phyloP scores from a whole-genome alignment of 2,113 vertebrate genomes.

The Etia nguti region DNA sequence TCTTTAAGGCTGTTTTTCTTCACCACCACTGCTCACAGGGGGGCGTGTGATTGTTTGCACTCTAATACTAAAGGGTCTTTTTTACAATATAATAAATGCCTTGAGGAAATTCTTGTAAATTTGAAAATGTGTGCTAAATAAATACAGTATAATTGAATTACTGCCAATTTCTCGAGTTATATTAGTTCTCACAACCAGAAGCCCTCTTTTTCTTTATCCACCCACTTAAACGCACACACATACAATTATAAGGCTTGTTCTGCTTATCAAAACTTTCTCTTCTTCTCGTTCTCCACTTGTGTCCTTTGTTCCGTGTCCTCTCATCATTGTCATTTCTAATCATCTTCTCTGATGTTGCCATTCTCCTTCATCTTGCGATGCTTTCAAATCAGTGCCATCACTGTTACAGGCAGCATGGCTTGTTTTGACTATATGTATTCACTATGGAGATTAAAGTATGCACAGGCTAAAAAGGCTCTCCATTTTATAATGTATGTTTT shows the following conservation, averaged over 20 bases:
- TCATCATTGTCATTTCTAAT: not conserved
- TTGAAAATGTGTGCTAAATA: not conserved
- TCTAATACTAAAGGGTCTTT: not conserved
- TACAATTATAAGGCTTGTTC: not conserved
- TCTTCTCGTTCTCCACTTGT: not conserved
- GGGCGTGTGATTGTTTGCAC: not conserved
- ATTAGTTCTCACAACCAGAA: not conserved
- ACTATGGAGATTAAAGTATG: not conserved
- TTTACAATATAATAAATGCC: not conserved
- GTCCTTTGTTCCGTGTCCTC: not conserved
- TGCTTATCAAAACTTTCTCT: not conserved
- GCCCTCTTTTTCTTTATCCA: not conserved
- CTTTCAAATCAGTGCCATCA: not conserved
- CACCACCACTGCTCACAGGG: not conserved
- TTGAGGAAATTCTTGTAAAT: not conserved
- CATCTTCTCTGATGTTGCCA: not conserved
- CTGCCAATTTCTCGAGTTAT: not conserved
- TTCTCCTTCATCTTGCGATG: not conserved
- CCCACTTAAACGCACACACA: not conserved
- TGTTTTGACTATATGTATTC: not conserved
- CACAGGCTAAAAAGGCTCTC: not conserved
- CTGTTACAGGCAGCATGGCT: not conserved
- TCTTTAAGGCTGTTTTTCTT: not conserved
- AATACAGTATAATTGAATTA: not conserved
- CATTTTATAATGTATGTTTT: not conserved